Base-by-base conservation (phyloP, 2,888 invertebrate genomes). In the Entomobrya multifasciata region DNA sequence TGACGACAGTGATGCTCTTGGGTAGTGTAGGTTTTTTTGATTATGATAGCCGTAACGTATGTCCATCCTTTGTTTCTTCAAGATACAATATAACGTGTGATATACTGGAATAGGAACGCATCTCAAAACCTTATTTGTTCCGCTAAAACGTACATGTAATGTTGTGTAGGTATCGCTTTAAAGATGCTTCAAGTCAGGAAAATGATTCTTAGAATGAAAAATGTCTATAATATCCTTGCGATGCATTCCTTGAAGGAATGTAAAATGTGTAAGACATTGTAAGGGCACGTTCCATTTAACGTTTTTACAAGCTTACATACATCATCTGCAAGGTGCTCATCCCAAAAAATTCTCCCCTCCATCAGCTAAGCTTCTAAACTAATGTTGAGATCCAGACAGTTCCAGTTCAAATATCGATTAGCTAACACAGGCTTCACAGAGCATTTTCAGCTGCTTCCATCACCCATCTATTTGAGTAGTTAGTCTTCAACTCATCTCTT, bases 331-430 rank as follows among this genome's bases (percentile, higher is more conserved):
- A 36, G 8, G 36, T 36, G 36, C 36, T 36, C 36, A 36, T 36
- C 36, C n/a, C n/a, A n/a, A n/a, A n/a, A n/a, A n/a, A n/a, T n/a
- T n/a, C n/a, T n/a, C n/a, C n/a, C n/a, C n/a, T n/a, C n/a, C n/a
- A n/a, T n/a, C n/a, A n/a, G n/a, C n/a, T n/a, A n/a, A n/a, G n/a
- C 30, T 62, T 1, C n/a, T 30, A 62, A 62, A n/a, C n/a, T n/a
- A 62, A 30, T 10, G 17, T 70, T 55, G 41, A 36, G n/a, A n/a
- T n/a, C n/a, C n/a, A n/a, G n/a, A n/a, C n/a, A n/a, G 20, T 57
- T 20, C 36, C 25, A 22, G 52, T 27, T 77, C 57, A 77, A 57
- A 77, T 52, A 77, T 77, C 76, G 76, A 77, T 57, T 77, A 77
- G 36, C 36, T n/a, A n/a, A n/a, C n/a, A n/a, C n/a, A n/a, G n/a